Evolutionary conservation across 2,888 invertebrate genomes (phyloP).

Genomic region (Leptopilina myrica): DNA sequence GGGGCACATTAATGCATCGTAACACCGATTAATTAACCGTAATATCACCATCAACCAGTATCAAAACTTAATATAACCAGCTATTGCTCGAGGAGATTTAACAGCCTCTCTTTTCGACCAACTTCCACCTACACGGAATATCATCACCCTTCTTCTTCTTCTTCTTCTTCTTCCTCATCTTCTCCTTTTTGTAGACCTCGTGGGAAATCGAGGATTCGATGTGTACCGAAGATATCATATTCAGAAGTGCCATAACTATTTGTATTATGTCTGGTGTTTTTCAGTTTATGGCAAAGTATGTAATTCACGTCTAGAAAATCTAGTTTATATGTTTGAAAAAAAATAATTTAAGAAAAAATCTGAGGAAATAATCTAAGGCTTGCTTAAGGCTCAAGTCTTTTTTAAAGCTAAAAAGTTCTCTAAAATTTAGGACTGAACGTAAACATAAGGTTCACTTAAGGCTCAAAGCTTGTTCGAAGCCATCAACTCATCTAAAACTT

Average conservation of each 20-base stretch:
- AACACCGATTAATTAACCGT: constrained; percentile 59
- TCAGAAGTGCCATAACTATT: constrained; percentile 1
- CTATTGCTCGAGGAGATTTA: constrained; percentile 9
- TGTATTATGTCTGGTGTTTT: background rate
- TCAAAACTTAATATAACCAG: constrained; percentile 39
- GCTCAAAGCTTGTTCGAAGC: too few species aligned
- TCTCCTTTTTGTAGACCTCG: constrained; percentile 26
- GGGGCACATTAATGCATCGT: constrained; percentile 56
- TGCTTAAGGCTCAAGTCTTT: too few species aligned
- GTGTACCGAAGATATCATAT: background rate
- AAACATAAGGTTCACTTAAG: too few species aligned
- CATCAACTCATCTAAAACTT: too few species aligned
- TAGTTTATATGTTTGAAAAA: too few species aligned
- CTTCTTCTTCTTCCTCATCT: background rate
- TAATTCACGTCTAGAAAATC: background rate
- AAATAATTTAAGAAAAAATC: too few species aligned
- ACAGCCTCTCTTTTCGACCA: background rate
- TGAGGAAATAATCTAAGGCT: too few species aligned
- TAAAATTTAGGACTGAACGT: too few species aligned
- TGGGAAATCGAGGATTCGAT: constrained; percentile 10
- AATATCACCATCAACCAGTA: constrained; percentile 51
- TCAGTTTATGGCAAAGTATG: background rate
- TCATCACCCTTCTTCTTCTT: background rate
- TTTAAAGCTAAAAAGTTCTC: too few species aligned
- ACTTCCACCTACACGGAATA: constrained; percentile 1